These are phyloP conservation scores for Stegodyphus dumicola DNA, from an alignment of 1,140 invertebrate species.

Conservation along the genomic window DNA sequence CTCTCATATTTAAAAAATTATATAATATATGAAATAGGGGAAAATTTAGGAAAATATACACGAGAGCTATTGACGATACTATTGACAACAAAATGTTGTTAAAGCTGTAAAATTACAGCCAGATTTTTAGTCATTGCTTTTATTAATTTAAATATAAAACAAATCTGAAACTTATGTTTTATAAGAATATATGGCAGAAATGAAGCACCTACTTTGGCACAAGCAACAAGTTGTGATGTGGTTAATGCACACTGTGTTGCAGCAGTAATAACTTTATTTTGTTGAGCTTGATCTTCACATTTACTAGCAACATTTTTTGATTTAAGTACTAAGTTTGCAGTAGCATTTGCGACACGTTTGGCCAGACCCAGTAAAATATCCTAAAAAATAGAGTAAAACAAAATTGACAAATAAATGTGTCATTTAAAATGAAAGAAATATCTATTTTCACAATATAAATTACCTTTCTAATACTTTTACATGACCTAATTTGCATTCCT, in stretches of 20 bases:
- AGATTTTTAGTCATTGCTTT: too few relatives aligned
- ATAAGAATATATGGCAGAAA: too few relatives aligned
- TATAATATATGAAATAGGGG: too few relatives aligned
- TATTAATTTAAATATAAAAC: too few relatives aligned
- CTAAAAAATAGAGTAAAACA: conserved; percentile 47
- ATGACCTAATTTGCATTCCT: background rate
- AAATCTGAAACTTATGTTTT: too few relatives aligned
- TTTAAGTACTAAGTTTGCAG: conserved; percentile 92
- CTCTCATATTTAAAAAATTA: too few relatives aligned
- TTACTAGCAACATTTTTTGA: conserved; percentile 93
- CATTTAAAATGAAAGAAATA: background rate
- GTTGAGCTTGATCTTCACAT: conserved; percentile 75
- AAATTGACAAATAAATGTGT: background rate
- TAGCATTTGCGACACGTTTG: conserved; percentile 96
- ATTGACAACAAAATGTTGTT: too few relatives aligned
- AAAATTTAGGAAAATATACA: too few relatives aligned
- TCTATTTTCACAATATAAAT: background rate
- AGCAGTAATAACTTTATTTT: conserved; percentile 90
- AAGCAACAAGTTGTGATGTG: conserved; percentile 97
- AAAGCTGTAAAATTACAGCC: too few relatives aligned
- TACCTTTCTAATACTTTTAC: background rate
- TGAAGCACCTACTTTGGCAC: conserved; percentile 80
- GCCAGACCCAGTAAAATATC: conserved; percentile 90
- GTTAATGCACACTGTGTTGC: conserved; percentile 97
- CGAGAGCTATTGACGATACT: too few relatives aligned